Conservation (phyloP, 2,797 vertebrate species). For the Apogon hyalosoma region DNA sequence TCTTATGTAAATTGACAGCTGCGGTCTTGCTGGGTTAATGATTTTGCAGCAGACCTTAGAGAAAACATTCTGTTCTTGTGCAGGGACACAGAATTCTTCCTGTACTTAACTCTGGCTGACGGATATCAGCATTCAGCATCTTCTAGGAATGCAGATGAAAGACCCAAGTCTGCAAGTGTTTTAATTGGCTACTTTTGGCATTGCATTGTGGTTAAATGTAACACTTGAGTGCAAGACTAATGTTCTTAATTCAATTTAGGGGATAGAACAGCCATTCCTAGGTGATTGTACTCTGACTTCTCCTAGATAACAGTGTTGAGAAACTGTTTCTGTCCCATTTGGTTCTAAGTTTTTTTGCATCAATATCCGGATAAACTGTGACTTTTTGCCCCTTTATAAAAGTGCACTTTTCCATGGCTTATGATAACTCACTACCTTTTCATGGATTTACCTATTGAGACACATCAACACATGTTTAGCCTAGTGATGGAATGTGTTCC, state of each 20-base stretch:
- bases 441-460: constrained; percentile 33
- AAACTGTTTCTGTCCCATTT: constrained; percentile 43
- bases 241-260: constrained; percentile 30
- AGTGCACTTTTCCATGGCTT: constrained; percentile 49
- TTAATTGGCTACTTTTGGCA: constrained; percentile 5
- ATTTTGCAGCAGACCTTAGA: background rate
- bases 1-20: too few species aligned
- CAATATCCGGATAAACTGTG: constrained; percentile 40
- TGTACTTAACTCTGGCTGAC: constrained; percentile 5
- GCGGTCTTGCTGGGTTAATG: background rate
- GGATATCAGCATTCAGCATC: constrained; percentile 5
- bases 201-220: constrained; percentile 31
- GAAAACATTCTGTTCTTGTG: constrained; percentile 22
- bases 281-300: constrained; percentile 41
- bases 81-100: background rate
- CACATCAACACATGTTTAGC: constrained; percentile 21
- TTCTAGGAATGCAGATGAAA: constrained; percentile 5
- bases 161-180: background rate
- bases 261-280: constrained; percentile 35
- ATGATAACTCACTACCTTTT: constrained; percentile 6
- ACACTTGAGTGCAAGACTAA: constrained; percentile 32
- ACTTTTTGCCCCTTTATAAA: constrained; percentile 25
- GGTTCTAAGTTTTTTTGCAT: constrained; percentile 33
- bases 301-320: constrained; percentile 32
- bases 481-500: constrained; percentile 55